A percentile compares a stretch with the other conserved stretches of the same genome.
Evolutionary conservation across 2,888 invertebrate species (phyloP).

Genomic region (Bembecia ichneumoniformis): DNA sequence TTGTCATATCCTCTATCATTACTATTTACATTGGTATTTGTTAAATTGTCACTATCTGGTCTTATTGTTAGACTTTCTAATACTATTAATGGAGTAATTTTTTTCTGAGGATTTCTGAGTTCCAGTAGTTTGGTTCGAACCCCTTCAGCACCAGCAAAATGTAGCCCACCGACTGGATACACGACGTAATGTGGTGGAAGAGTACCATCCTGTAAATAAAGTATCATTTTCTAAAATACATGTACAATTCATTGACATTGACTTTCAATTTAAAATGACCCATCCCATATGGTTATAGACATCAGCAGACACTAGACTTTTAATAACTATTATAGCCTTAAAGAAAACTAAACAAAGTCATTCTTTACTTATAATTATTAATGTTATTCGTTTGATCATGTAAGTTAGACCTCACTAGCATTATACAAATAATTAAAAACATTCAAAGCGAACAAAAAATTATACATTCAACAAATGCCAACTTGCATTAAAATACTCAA

Average conservation of each 20-base stretch:
- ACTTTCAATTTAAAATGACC: too few species aligned
- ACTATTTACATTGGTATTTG: not conserved
- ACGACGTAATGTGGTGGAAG: constrained; percentile 46
- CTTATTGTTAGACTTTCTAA: constrained; percentile 27
- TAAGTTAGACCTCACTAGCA: too few species aligned
- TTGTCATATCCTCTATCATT: not conserved
- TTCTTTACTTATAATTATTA: too few species aligned
- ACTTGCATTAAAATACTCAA: too few species aligned
- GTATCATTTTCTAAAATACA: not conserved
- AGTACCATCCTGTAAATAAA: constrained; percentile 29
- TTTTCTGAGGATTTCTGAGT: constrained; percentile 22
- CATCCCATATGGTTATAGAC: too few species aligned
- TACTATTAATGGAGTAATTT: constrained; percentile 7
- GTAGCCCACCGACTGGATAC: constrained; percentile 48
- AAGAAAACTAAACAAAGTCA: too few species aligned
- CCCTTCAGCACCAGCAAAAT: constrained; percentile 58
- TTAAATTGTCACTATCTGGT: constrained; percentile 16
- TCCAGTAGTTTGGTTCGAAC: constrained; percentile 38
- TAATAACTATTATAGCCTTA: too few species aligned
- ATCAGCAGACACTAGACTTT: too few species aligned
- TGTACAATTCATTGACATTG: not conserved
- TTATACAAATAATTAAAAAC: too few species aligned
- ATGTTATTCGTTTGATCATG: too few species aligned
- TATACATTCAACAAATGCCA: too few species aligned
- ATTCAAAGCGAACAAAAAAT: too few species aligned